These are phyloP conservation scores for Diadegma fenestrale DNA, from an alignment of 2,888 invertebrate species.

Conservation along the genomic window DNA sequence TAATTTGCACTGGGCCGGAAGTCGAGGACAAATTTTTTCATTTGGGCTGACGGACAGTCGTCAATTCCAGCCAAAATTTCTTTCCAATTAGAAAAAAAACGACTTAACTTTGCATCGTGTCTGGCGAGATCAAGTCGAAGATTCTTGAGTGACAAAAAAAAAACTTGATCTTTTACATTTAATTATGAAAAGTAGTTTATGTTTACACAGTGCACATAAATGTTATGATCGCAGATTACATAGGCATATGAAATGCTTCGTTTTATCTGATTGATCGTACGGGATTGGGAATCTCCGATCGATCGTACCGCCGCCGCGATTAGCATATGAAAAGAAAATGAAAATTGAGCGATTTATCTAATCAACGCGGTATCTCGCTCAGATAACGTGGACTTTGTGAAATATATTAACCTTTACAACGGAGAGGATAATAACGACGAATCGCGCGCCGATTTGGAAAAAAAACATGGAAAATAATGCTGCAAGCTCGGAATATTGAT, in stretches of 20 bases:
- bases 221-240: not conserved
- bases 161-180: not conserved
- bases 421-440: not conserved
- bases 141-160: not conserved
- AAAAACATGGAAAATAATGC: slow-evolving; percentile 21
- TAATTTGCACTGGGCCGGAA: not conserved
- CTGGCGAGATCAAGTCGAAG: not conserved
- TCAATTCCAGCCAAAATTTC: not conserved
- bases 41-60: not conserved
- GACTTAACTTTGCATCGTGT: not conserved
- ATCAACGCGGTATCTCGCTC: not conserved
- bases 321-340: not conserved
- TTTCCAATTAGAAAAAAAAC: not conserved
- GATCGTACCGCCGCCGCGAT: not conserved
- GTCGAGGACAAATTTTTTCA: not conserved
- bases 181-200: not conserved
- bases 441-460: slow-evolving; percentile 3
- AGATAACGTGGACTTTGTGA: not conserved
- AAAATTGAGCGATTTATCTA: not conserved
- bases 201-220: not conserved
- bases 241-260: not conserved
- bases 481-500: slow-evolving; percentile 6
- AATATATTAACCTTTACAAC: slow-evolving; percentile 16
- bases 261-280: not conserved
- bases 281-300: not conserved